Base-by-base conservation (phyloP, 2,888 invertebrate genomes). In the Caenorhabditis drosophilae region DNA sequence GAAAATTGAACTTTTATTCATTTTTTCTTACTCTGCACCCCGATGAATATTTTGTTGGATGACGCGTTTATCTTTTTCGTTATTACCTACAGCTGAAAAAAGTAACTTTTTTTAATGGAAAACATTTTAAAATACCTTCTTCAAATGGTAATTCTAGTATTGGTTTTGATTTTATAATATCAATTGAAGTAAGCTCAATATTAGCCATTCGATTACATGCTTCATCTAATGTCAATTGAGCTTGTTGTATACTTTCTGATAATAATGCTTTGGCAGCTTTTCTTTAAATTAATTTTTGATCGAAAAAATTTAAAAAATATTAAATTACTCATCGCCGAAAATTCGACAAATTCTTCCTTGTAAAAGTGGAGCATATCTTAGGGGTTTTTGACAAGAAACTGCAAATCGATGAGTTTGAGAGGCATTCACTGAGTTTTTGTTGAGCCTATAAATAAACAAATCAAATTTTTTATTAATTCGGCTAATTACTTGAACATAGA, bases 291-390 rank as follows among this genome's bases (percentile, higher is more conserved):
- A n/a, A 35, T 41, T 44, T 25, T 44, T 35, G 23, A 27, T 51
- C 12, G 27, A 60, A 44, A 45, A 9, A n/a, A 27, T 23, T 34
- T 18, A 26, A 7, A 20, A 22, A 27, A 4, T 6, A 20, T 23
- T 35, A 11, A 22, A 23, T 40, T 25, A 69, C 72, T 18, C 25
- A 34, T 73, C 59, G 23, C 73, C 73, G 25, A 70, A 67, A 0
- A 67, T 4, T 16, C 67, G 16, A 20, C 45, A 38, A 12, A 73
- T 34, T 40, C 69, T 42, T 12, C 60, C 73, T 7, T 53, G 51
- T 7, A 73, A 31, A 16, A 73, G 46, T 7, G 73, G 69, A 3
- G 64, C 73, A 27, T 58, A 70, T 46, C 61, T 47, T 22, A 73
- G 34, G 0, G 67, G 45, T 12, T 35, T 26, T 20, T 64, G 55